Conservation (phyloP, 2,113 vertebrate species). For the Heterotilapia buettikoferi region DNA sequence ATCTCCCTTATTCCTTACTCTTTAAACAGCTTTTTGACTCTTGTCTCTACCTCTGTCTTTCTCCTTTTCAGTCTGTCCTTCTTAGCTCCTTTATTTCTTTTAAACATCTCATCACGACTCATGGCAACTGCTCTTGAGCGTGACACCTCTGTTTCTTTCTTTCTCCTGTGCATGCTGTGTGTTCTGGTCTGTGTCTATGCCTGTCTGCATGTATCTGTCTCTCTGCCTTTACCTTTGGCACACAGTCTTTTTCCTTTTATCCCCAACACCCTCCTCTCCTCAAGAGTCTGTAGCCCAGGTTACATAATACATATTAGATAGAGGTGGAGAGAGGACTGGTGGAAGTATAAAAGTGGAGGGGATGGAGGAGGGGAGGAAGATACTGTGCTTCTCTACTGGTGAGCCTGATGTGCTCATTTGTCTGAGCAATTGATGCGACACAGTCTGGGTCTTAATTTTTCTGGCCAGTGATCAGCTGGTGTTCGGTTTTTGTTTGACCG, state of each 20-base stretch:
- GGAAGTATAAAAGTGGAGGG: neutral
- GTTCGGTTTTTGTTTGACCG: neutral
- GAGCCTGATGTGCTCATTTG: slow-evolving; percentile 13
- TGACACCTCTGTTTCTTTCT: neutral
- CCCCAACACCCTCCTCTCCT: neutral
- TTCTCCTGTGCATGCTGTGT: neutral
- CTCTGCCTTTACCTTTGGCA: slow-evolving; percentile 2
- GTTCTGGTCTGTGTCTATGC: neutral
- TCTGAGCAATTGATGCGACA: neutral
- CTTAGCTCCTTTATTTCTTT: neutral
- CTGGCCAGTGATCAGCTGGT: neutral
- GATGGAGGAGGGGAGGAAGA: slow-evolving; percentile 3
- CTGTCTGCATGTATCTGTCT: slow-evolving; percentile 3
- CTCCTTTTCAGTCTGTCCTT: neutral
- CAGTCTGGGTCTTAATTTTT: neutral
- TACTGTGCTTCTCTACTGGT: neutral
- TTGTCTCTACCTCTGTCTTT: neutral
- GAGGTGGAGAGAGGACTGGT: slow-evolving; percentile 6
- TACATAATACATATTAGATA: slow-evolving; percentile 42
- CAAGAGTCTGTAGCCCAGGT: slow-evolving; percentile 22
- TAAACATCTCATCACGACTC: neutral
- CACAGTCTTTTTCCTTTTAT: neutral
- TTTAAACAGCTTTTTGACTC: neutral
- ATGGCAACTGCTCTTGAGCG: neutral
- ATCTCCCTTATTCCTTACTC: neutral